Percentiles rank a stretch among this genome's conserved stretches.
Conservation (phyloP, 2,113 vertebrate species). For the Andinoacara biseriatus region DNA sequence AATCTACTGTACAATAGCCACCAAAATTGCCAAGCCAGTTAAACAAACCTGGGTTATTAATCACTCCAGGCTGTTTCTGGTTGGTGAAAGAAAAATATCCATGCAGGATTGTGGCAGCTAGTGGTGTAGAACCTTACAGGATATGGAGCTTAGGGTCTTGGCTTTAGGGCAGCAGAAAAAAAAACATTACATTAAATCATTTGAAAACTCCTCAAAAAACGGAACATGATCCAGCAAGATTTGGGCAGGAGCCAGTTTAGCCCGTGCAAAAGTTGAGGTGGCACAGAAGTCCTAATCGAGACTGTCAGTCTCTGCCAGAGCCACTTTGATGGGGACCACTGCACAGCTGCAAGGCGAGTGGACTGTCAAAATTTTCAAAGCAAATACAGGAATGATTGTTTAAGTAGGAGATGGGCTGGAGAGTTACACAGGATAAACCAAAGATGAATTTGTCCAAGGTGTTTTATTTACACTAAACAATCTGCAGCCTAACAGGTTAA, state of each 20-base stretch:
- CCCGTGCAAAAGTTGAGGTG: constrained; percentile 47
- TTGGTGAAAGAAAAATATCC: constrained; percentile 58
- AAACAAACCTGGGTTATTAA: constrained; percentile 41
- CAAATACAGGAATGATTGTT: background rate
- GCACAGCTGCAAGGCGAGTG: constrained; percentile 50
- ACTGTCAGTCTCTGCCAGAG: constrained; percentile 58
- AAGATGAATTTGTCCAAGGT: constrained; percentile 1
- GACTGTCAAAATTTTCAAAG: constrained; percentile 35
- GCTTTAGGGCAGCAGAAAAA: constrained; percentile 11
- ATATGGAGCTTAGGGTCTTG: constrained; percentile 35
- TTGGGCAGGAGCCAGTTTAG: constrained; percentile 31
- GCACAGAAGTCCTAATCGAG: constrained; percentile 55
- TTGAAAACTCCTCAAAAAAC: constrained; percentile 50
- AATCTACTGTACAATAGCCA: constrained; percentile 25
- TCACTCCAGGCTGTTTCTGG: constrained; percentile 22
- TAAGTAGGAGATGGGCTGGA: constrained; percentile 25
- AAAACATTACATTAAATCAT: constrained; percentile 52
- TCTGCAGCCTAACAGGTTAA: background rate
- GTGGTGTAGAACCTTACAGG: constrained; percentile 36
- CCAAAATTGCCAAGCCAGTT: constrained; percentile 50
- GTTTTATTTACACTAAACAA: background rate
- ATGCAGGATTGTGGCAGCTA: constrained; percentile 21
- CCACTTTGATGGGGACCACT: constrained; percentile 35
- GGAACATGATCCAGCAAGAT: constrained; percentile 44
- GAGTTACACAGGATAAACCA: background rate